These are phyloP conservation scores for Brachypodius melanocephalos DNA, from an alignment of 2,113 vertebrate species.

Conservation along the genomic window DNA sequence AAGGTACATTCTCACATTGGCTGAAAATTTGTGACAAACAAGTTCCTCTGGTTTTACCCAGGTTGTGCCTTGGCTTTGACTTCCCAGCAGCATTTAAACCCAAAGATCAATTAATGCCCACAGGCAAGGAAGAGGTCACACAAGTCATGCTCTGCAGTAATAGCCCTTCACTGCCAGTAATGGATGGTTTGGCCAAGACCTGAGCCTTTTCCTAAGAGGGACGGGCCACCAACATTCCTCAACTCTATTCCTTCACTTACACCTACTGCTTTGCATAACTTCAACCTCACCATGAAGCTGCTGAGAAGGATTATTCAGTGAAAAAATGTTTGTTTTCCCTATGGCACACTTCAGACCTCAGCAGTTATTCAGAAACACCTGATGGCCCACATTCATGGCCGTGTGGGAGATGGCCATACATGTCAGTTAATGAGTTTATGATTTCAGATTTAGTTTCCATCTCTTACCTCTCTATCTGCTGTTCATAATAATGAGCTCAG, in stretches of 20 bases:
- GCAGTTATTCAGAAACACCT: constrained; percentile 50
- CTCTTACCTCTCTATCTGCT: constrained; percentile 66
- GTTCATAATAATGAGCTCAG: constrained; percentile 65
- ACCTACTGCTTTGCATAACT: not conserved
- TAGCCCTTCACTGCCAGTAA: not conserved
- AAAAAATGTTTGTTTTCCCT: constrained; percentile 32
- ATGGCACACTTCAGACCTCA: constrained; percentile 8
- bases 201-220: not conserved
- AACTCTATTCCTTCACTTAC: not conserved
- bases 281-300: not conserved
- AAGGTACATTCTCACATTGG: not conserved
- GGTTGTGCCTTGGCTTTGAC: not conserved
- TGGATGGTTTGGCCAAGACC: not conserved
- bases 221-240: not conserved
- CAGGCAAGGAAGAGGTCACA: not conserved
- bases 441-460: constrained; percentile 68
- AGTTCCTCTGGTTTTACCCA: not conserved
- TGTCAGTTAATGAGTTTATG: constrained; percentile 63
- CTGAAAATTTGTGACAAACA: not conserved
- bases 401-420: constrained; percentile 37
- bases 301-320: not conserved
- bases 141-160: not conserved
- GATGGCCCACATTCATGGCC: constrained; percentile 61
- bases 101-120: not conserved
- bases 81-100: not conserved